Base-by-base conservation (phyloP, 2,888 invertebrate genomes). In the Cotesia congregata region DNA sequence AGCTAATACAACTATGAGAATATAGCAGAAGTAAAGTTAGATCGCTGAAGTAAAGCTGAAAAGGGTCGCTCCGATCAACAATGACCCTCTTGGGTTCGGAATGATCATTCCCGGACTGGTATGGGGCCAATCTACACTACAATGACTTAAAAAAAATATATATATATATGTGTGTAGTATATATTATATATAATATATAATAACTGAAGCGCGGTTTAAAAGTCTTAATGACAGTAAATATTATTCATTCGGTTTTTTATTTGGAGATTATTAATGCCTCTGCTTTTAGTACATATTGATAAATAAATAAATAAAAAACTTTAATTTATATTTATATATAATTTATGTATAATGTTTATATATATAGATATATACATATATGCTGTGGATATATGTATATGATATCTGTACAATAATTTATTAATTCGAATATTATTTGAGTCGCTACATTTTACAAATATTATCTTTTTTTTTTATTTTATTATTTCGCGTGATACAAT, bases 351-450 rank as follows among this genome's bases (percentile, higher is more conserved):
- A 7, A 20, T 61, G 30, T 60, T 60, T 15, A 15, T 61, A 38
- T 74, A 20, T 30, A 69, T 17, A 61, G 12, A 64, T 40, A 72
- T 9, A 62, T 41, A 72, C 12, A 72, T 72, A 9, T 64, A 39
- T 15, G 20, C 67, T 65, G 9, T 75, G 6, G 68, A 71, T 78
- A 60, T 76, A 70, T 73, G 79, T 80, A 78, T 88, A 87, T 88
- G 15, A 62, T 62, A 62, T 62, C 62, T 62, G 82, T 88, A 88
- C 88, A 88, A 88, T 88, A 88, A 88, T 88, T 88, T 88, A 88
- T 88, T 88, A 86, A 80, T 81, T 80, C 82, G 82, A 82, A 83
- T 82, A 82, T 83, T 82, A 83, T 84, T 62, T 68, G 61, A 50
- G 50, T 50, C 50, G 15, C 85, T 88, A 88, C 86, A 86, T 85